phyloP scores from a whole-genome alignment of 2,888 invertebrate species.

The Hydriomena furcata region DNA sequence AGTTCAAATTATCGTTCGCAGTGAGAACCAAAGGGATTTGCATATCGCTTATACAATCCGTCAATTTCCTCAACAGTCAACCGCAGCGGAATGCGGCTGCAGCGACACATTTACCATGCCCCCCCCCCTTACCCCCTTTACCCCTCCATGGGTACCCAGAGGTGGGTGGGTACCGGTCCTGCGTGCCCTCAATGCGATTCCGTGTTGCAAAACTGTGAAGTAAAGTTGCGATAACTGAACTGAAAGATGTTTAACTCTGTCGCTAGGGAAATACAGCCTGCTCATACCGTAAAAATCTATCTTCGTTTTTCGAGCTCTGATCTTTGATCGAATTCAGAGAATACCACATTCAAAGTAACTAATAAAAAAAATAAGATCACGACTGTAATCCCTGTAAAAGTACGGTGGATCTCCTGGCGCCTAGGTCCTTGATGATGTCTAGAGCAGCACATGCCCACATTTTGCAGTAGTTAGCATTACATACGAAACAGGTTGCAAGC shows the following conservation, averaged over 20 bases:
- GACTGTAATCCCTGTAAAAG: too few species aligned
- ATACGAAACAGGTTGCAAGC: too few species aligned
- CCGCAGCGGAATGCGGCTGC: constrained; percentile 68
- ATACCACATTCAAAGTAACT: too few species aligned
- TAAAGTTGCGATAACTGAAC: constrained; percentile 3
- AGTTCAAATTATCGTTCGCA: too few species aligned
- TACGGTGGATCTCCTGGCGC: too few species aligned
- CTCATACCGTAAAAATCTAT: too few species aligned
- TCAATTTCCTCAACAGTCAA: constrained; percentile 59
- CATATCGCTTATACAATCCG: constrained; percentile 18
- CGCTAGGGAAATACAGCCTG: background rate
- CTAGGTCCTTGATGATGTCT: too few species aligned
- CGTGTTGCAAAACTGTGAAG: constrained; percentile 58
- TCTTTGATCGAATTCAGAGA: too few species aligned
- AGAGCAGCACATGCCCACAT: too few species aligned
- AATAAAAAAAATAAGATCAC: too few species aligned
- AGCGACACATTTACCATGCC: constrained; percentile 69
- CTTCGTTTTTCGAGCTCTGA: too few species aligned
- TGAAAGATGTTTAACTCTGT: constrained; percentile 9
- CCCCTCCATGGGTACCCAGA: constrained; percentile 37
- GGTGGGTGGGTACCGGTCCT: constrained; percentile 66
- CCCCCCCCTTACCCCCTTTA: constrained; percentile 40
- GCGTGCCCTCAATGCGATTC: constrained; percentile 73
- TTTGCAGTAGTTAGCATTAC: too few species aligned
- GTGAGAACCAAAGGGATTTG: constrained; percentile 3